Evolutionary conservation across 2,888 invertebrate species (phyloP).

Genomic region (Cantharis nigra): DNA sequence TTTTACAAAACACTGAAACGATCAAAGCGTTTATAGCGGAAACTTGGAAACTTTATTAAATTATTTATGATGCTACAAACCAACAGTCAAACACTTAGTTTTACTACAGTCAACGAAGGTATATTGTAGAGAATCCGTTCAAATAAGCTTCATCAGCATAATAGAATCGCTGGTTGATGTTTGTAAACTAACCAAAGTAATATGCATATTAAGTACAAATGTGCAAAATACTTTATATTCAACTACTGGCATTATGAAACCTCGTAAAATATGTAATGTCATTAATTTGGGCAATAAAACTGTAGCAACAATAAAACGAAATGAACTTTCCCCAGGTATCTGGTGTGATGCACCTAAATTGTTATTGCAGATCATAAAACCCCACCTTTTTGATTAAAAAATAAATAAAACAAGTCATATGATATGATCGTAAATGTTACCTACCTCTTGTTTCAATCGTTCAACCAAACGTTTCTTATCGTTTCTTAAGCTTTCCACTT

Average conservation of each 20-base stretch:
- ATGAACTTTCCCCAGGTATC: not conserved
- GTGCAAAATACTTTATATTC: not conserved
- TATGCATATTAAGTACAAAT: not conserved
- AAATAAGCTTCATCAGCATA: not conserved
- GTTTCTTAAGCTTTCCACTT: slow-evolving; percentile 68
- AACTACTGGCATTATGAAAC: not conserved
- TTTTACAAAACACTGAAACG: not conserved
- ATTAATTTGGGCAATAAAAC: not conserved
- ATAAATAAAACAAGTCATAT: not conserved
- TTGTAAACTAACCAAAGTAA: not conserved
- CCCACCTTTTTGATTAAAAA: not conserved
- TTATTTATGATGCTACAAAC: not conserved
- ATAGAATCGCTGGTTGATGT: not conserved
- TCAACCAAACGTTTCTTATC: slow-evolving; percentile 75
- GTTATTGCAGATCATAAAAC: not conserved
- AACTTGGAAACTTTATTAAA: not conserved
- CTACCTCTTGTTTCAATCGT: slow-evolving; percentile 72
- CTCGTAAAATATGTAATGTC: not conserved
- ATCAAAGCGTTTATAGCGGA: not conserved
- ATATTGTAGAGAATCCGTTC: not conserved
- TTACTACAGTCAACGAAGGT: not conserved
- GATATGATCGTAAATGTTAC: not conserved
- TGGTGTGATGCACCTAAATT: not conserved
- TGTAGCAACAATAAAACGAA: not conserved
- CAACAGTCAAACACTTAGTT: not conserved